These are phyloP conservation scores for Prunella himalayana DNA, from an alignment of 2,113 vertebrate species.

Conservation along the genomic window DNA sequence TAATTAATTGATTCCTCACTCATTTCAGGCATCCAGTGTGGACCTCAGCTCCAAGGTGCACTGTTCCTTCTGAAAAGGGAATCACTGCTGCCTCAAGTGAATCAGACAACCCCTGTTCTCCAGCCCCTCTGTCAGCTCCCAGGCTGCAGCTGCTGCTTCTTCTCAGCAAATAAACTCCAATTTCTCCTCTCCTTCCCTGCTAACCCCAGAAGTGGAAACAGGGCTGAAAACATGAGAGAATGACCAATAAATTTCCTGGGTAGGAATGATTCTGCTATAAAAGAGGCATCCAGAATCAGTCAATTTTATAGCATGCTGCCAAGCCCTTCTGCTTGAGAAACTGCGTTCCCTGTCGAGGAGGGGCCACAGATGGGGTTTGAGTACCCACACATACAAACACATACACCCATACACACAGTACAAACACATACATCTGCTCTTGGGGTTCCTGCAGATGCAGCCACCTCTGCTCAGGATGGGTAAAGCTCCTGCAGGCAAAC, in stretches of 20 bases:
- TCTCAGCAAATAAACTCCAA: background rate
- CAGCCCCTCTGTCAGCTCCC: background rate
- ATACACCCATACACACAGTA: background rate
- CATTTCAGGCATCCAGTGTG: background rate
- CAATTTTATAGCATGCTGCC: background rate
- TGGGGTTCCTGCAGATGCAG: background rate
- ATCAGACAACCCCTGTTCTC: background rate
- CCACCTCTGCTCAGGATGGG: background rate
- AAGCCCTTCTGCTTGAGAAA: background rate
- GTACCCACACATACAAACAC: background rate
- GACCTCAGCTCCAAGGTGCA: rapidly evolving
- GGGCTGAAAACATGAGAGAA: background rate
- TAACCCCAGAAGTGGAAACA: background rate
- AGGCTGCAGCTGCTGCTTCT: background rate
- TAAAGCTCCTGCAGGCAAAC: background rate
- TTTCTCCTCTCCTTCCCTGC: background rate
- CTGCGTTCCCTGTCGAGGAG: background rate
- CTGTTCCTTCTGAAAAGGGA: background rate
- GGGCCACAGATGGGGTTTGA: background rate
- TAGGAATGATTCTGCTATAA: background rate
- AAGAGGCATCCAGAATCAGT: background rate
- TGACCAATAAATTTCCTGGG: background rate
- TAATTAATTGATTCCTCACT: background rate
- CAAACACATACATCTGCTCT: background rate
- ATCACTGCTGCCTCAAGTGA: background rate